These are phyloP conservation scores for Eurytoma adleriae DNA, from an alignment of 2,888 invertebrate species.

Conservation along the genomic window DNA sequence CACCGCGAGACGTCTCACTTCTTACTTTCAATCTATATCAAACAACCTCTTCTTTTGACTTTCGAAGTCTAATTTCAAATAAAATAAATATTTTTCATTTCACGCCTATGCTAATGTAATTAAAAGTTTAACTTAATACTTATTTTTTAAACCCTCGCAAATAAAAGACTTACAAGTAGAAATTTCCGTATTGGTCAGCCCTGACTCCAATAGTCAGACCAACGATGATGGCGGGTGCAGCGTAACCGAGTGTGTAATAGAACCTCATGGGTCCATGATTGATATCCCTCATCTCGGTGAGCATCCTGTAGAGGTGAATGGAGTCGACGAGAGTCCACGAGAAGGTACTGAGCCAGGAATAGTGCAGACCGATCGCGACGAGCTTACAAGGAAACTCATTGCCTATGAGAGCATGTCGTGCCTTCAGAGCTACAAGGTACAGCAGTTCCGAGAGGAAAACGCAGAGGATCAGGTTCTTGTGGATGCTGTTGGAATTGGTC, in stretches of 20 bases:
- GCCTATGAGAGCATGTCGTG: slow-evolving; percentile 86
- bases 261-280: slow-evolving; percentile 96
- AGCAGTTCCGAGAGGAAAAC: slow-evolving; percentile 91
- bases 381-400: slow-evolving; percentile 94
- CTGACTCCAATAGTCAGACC: slow-evolving; percentile 94
- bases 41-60: not conserved
- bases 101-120: too few species aligned
- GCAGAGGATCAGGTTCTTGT: slow-evolving; percentile 94
- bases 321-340: slow-evolving; percentile 96
- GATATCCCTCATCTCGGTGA: slow-evolving; percentile 96
- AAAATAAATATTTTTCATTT: too few species aligned
- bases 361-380: slow-evolving; percentile 93
- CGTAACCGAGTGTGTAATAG: slow-evolving; percentile 95
- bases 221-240: slow-evolving; percentile 92
- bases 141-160: too few species aligned
- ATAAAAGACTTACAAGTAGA: slow-evolving; percentile 89
- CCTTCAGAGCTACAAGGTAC: slow-evolving; percentile 92
- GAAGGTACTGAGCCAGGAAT: slow-evolving; percentile 93
- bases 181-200: slow-evolving; percentile 96
- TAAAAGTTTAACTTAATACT: too few species aligned
- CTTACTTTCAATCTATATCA: too few species aligned
- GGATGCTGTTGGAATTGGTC: slow-evolving; percentile 95
- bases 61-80: not conserved
- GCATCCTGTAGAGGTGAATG: slow-evolving; percentile 93
- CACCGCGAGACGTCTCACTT: too few species aligned